Percentiles rank a stretch among this genome's conserved stretches.
Conservation (phyloP, 2,797 vertebrate genomes). For the Neopelma chrysocephalum region DNA sequence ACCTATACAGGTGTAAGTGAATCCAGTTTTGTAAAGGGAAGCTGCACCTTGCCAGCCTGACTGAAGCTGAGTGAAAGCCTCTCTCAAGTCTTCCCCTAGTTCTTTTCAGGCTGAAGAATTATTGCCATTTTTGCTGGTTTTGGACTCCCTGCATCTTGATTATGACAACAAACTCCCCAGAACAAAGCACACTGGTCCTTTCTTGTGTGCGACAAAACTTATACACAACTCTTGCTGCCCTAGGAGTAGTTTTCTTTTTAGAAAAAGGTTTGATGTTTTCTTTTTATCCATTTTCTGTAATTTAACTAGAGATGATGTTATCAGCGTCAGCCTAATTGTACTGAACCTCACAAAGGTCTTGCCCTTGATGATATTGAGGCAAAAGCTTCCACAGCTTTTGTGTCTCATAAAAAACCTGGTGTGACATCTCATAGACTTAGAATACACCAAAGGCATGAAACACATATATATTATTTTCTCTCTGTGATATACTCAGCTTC, state of each 20-base stretch:
- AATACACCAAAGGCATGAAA: not conserved
- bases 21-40: not conserved
- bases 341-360: not conserved
- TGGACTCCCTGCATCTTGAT: not conserved
- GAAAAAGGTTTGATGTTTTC: not conserved
- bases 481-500: not conserved
- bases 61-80: not conserved
- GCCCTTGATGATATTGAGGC: not conserved
- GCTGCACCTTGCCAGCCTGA: not conserved
- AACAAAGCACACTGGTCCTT: not conserved
- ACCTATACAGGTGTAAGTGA: not conserved
- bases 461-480: not conserved
- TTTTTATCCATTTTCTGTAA: not conserved
- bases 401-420: not conserved
- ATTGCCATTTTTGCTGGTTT: not conserved
- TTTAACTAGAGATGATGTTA: not conserved
- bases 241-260: no score
- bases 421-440: not conserved
- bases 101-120: not conserved
- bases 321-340: not conserved
- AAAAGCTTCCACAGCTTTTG: not conserved
- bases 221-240: not conserved
- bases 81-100: not conserved
- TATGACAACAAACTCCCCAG: not conserved
- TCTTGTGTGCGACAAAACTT: not conserved